Evolutionary conservation across 2,113 vertebrate species (phyloP).

Genomic region (Gavia stellata): DNA sequence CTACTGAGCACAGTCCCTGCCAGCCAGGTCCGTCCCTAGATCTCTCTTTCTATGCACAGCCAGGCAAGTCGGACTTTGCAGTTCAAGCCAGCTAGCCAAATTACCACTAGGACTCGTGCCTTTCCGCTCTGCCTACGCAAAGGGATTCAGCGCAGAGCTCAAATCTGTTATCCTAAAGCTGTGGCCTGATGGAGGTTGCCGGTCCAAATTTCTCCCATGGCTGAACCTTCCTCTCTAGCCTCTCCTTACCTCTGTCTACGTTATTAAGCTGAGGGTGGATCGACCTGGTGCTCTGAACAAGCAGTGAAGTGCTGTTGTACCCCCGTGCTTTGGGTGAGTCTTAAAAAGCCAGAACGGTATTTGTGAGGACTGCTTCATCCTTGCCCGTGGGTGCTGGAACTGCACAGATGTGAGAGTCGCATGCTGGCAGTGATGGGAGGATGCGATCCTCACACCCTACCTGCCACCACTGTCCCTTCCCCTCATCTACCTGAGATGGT

Average conservation of each 20-base stretch:
- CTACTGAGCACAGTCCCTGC: neutral
- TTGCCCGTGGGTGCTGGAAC: neutral
- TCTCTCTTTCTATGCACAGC: neutral
- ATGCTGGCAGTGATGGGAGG: neutral
- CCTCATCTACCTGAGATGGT: neutral
- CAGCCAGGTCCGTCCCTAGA: neutral
- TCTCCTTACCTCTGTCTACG: neutral
- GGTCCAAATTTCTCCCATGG: neutral
- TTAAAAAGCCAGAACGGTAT: neutral
- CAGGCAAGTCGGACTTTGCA: neutral
- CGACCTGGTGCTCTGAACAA: neutral
- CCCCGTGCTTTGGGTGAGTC: neutral
- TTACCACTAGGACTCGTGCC: accelerated
- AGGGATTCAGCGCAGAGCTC: neutral
- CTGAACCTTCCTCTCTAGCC: neutral
- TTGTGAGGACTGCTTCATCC: neutral
- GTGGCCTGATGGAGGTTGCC: neutral
- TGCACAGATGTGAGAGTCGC: neutral
- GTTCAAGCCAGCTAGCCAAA: neutral
- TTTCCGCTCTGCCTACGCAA: neutral
- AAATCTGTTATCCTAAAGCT: neutral
- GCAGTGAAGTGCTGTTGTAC: neutral
- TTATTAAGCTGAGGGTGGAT: accelerated
- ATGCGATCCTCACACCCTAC: neutral
- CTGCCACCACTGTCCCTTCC: neutral